These are phyloP conservation scores for Abrostola tripartita DNA, from an alignment of 2,888 invertebrate genomes.

Conservation along the genomic window DNA sequence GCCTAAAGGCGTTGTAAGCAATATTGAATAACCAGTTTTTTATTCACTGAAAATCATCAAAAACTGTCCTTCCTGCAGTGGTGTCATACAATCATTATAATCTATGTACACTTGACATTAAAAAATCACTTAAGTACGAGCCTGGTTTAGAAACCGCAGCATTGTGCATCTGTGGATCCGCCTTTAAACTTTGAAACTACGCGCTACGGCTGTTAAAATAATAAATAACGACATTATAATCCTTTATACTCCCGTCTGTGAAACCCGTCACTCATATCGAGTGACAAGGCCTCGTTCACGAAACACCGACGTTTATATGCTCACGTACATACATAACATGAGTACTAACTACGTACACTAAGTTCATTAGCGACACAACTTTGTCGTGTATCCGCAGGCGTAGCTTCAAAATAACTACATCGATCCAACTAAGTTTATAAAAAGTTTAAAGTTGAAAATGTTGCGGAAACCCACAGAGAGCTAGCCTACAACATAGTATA, in stretches of 20 bases:
- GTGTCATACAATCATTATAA: too few relatives aligned
- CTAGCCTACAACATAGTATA: constrained; percentile 5
- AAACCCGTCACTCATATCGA: constrained; percentile 22
- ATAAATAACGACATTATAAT: neutral
- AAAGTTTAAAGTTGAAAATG: constrained; percentile 23
- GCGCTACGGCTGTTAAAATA: neutral
- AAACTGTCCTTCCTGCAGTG: too few relatives aligned
- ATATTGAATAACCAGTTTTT: too few relatives aligned
- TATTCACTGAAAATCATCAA: too few relatives aligned
- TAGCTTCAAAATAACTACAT: constrained; percentile 30
- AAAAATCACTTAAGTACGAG: too few relatives aligned
- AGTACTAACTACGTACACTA: constrained; percentile 15
- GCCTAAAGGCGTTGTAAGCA: too few relatives aligned
- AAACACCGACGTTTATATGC: constrained; percentile 10
- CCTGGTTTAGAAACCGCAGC: too few relatives aligned
- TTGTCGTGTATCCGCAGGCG: constrained; percentile 19
- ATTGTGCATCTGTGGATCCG: too few relatives aligned
- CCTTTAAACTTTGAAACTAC: neutral
- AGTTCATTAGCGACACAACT: constrained; percentile 45
- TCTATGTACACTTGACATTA: too few relatives aligned
- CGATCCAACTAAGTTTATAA: constrained; percentile 28
- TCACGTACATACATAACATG: constrained; percentile 16
- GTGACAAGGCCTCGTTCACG: constrained; percentile 24
- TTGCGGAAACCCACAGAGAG: constrained; percentile 8
- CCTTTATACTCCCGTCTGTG: constrained; percentile 9